Conservation (phyloP, 2,797 vertebrate genomes). For the Paratrypauchen microcephalus region DNA sequence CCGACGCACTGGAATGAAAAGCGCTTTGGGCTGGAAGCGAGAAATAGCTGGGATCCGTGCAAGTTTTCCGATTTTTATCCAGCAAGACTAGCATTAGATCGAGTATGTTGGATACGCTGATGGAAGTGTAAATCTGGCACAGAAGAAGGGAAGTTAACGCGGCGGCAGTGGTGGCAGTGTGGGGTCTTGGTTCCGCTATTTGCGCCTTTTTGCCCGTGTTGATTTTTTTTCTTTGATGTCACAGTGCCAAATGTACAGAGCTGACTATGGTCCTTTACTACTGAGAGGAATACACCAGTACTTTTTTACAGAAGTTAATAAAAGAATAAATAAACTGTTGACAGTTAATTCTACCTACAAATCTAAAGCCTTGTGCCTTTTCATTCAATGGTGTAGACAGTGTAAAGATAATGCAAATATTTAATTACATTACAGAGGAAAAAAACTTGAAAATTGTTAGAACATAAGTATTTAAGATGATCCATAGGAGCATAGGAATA, state of each 20-base stretch:
- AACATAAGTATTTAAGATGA: too few species aligned
- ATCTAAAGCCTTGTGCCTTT: too few species aligned
- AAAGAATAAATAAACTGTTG: too few species aligned
- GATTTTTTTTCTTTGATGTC: conserved; percentile 28
- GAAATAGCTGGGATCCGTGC: conserved; percentile 48
- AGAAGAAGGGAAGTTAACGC: conserved; percentile 5
- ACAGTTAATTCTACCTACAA: too few species aligned
- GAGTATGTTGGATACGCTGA: conserved; percentile 54
- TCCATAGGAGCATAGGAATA: too few species aligned
- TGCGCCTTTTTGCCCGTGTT: conserved; percentile 22
- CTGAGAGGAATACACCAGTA: too few species aligned
- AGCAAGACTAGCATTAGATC: conserved; percentile 44
- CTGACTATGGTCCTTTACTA: too few species aligned
- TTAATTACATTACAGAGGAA: too few species aligned
- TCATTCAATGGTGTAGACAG: too few species aligned
- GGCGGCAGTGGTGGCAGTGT: background rate
- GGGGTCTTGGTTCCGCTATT: conserved; percentile 25
- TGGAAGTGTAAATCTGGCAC: conserved; percentile 42
- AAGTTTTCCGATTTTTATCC: conserved; percentile 48
- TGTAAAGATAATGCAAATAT: too few species aligned
- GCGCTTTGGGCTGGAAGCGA: conserved; percentile 38
- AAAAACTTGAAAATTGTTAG: too few species aligned
- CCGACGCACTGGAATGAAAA: conserved; percentile 63
- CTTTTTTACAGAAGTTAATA: too few species aligned
- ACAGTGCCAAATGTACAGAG: conserved; percentile 41